These are phyloP conservation scores for Saccostrea cuccullata DNA, from an alignment of 1,140 invertebrate genomes.

Conservation along the genomic window DNA sequence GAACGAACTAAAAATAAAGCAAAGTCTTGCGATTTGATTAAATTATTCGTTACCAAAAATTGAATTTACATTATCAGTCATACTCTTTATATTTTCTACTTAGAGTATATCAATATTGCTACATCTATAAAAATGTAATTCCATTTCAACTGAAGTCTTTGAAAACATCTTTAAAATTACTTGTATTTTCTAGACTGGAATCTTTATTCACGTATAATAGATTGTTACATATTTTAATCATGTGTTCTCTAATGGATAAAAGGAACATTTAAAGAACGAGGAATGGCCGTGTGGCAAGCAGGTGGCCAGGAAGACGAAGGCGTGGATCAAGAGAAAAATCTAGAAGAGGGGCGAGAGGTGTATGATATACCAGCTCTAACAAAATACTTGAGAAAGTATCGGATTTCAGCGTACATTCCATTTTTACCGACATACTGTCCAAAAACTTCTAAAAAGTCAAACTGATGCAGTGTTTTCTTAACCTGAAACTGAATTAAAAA, in stretches of 20 bases:
- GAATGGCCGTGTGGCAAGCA: slow-evolving; percentile 53
- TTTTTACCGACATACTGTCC: slow-evolving; percentile 40
- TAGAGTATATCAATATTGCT: too few species aligned
- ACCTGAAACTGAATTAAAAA: not conserved
- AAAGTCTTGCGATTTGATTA: too few species aligned
- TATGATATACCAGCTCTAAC: slow-evolving; percentile 51
- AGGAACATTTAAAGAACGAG: slow-evolving; percentile 46
- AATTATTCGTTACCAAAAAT: too few species aligned
- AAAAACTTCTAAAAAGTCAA: not conserved
- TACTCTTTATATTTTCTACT: too few species aligned
- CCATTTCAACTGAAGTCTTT: too few species aligned
- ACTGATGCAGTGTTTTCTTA: not conserved
- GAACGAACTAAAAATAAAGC: too few species aligned
- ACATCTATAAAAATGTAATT: too few species aligned
- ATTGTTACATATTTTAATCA: not conserved
- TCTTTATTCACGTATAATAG: too few species aligned
- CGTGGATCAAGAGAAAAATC: not conserved
- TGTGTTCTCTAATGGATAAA: not conserved
- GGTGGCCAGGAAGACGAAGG: not conserved
- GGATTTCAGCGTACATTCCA: slow-evolving; percentile 33
- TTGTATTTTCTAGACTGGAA: too few species aligned
- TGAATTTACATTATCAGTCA: too few species aligned
- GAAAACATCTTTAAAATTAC: too few species aligned
- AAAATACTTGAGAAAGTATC: slow-evolving; percentile 17
- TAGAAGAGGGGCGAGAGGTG: slow-evolving; percentile 35